Evolutionary conservation across 2,113 vertebrate species (phyloP).

Genomic region (Rousettus leschenaultii): DNA sequence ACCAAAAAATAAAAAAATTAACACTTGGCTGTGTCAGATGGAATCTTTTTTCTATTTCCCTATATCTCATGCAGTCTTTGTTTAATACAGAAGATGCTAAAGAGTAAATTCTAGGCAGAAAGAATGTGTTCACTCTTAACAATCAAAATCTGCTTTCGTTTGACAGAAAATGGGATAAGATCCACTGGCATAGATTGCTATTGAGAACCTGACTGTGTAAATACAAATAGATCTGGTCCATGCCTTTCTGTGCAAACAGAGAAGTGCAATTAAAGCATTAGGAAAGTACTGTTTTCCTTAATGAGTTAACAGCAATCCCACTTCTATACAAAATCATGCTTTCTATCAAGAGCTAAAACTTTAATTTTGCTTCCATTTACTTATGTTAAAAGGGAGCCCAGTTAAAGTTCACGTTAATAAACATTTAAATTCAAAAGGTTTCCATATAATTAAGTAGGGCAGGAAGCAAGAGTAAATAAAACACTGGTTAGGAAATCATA

Average conservation of each 20-base stretch:
- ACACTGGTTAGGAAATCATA: slow-evolving; percentile 23
- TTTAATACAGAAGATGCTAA: slow-evolving; percentile 28
- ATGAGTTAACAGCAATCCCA: slow-evolving; percentile 42
- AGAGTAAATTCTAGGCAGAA: slow-evolving; percentile 53
- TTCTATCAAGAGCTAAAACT: slow-evolving; percentile 36
- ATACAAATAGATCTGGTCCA: slow-evolving; percentile 62
- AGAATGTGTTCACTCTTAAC: slow-evolving; percentile 52
- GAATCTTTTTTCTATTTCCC: neutral
- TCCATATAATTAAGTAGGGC: slow-evolving; percentile 21
- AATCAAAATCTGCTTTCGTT: slow-evolving; percentile 47
- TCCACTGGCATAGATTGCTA: slow-evolving; percentile 51
- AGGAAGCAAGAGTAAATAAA: slow-evolving; percentile 20
- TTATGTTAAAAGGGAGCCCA: neutral
- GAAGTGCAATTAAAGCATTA: slow-evolving; percentile 54
- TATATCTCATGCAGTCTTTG: neutral
- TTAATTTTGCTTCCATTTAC: slow-evolving; percentile 5
- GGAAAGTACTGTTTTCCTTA: slow-evolving; percentile 54
- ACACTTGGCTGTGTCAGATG: slow-evolving; percentile 17
- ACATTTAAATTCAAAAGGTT: slow-evolving; percentile 25
- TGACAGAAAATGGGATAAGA: slow-evolving; percentile 60
- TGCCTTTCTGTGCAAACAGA: slow-evolving; percentile 57
- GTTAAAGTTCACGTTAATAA: slow-evolving; percentile 27
- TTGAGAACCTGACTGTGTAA: slow-evolving; percentile 53
- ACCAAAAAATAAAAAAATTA: slow-evolving; percentile 40
- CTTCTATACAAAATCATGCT: slow-evolving; percentile 37